A percentile compares a stretch with the other conserved stretches of the same genome.
Conservation (phyloP, 2,113 vertebrate species). For the Condylura cristata region DNA sequence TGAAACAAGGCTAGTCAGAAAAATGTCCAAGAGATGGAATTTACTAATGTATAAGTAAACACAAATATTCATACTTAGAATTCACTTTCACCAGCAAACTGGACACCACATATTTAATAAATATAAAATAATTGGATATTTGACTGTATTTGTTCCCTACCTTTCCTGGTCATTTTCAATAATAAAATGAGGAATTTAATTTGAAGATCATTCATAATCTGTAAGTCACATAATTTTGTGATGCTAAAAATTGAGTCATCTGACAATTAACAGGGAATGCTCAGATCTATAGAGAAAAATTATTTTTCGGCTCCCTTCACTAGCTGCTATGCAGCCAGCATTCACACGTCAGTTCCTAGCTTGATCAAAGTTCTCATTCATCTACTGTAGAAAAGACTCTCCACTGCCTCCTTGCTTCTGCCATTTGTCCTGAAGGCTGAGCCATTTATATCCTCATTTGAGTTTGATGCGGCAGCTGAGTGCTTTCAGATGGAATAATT, state of each 20-base stretch:
- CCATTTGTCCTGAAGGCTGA: neutral
- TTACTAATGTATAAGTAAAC: neutral
- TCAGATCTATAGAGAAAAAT: neutral
- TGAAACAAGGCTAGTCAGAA: constrained; percentile 3
- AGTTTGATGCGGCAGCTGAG: neutral
- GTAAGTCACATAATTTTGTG: neutral
- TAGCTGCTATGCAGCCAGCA: neutral
- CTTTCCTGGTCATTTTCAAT: neutral
- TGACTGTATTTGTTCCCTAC: neutral
- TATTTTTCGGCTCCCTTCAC: neutral
- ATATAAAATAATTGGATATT: neutral
- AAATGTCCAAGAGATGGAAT: neutral
- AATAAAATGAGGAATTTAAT: neutral
- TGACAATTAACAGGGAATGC: neutral
- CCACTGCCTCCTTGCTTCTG: neutral
- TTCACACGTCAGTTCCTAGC: neutral
- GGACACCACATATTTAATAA: neutral
- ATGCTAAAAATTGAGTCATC: neutral
- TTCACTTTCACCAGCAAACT: constrained; percentile 1
- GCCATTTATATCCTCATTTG: neutral
- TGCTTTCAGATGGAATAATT: neutral
- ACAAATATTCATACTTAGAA: neutral
- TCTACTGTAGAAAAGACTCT: neutral
- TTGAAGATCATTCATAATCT: neutral
- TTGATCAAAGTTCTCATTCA: neutral